Percentiles rank a stretch among this genome's conserved stretches.
These are phyloP conservation scores for Rhinogobio ventralis DNA, from an alignment of 2,797 vertebrate species.

Conservation along the genomic window DNA sequence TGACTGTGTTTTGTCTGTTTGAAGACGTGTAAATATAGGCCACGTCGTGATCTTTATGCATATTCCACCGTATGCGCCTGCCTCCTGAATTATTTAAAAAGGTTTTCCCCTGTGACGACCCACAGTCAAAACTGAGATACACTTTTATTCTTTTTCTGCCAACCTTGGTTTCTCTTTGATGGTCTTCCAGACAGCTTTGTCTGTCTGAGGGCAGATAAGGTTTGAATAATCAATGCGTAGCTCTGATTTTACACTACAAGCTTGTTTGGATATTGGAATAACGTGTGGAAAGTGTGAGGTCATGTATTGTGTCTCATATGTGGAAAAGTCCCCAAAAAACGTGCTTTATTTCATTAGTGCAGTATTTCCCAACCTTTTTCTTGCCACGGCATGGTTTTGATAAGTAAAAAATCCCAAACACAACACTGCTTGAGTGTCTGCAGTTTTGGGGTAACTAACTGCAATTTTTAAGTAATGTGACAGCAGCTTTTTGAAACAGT, in stretches of 20 bases:
- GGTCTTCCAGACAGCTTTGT: constrained; percentile 48
- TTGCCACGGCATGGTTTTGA: too few relatives aligned
- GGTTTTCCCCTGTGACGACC: constrained; percentile 51
- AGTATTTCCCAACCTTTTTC: too few relatives aligned
- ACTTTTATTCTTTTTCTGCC: background rate
- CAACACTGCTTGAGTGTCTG: background rate
- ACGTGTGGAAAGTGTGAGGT: constrained; percentile 44
- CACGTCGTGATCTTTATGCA: constrained; percentile 46
- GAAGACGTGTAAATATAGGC: constrained; percentile 52
- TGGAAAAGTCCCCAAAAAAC: constrained; percentile 22
- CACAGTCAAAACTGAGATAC: constrained; percentile 42
- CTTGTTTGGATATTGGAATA: constrained; percentile 54
- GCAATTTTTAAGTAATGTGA: background rate
- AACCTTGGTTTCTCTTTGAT: constrained; percentile 48
- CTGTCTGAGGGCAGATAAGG: constrained; percentile 55
- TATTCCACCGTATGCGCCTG: constrained; percentile 25
- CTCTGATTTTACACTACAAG: constrained; percentile 25
- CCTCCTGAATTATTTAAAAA: constrained; percentile 51
- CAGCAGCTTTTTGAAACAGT: background rate
- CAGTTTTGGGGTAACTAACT: background rate
- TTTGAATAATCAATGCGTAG: constrained; percentile 33
- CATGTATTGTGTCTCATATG: constrained; percentile 48
- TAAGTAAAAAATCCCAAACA: too few relatives aligned
- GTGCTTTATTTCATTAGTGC: constrained; percentile 1
- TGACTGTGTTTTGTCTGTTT: constrained; percentile 51